These are phyloP conservation scores for Enteromius argenteus DNA, from an alignment of 2,797 vertebrate species.

Conservation along the genomic window DNA sequence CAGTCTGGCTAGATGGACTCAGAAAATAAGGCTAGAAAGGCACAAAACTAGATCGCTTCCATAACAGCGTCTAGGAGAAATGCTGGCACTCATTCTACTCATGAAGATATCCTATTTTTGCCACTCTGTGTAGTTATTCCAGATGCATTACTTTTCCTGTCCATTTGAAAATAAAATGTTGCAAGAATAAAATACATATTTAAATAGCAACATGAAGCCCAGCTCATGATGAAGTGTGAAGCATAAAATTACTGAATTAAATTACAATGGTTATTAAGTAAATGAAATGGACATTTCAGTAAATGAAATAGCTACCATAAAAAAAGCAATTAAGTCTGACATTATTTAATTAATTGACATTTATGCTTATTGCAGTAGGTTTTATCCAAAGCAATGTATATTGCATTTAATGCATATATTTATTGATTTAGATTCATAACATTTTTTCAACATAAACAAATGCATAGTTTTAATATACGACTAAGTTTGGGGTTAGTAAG, in stretches of 20 bases:
- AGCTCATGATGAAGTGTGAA: not conserved
- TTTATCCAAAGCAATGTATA: not conserved
- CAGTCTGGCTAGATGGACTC: not conserved
- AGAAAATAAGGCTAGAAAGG: not conserved
- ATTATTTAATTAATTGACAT: not conserved
- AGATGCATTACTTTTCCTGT: not conserved
- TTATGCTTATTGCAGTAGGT: not conserved
- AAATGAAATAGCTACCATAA: not conserved
- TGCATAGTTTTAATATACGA: not conserved
- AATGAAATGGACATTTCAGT: not conserved
- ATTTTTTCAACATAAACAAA: not conserved
- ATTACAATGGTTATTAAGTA: not conserved
- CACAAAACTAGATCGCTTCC: not conserved
- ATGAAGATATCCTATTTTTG: not conserved
- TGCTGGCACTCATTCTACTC: slow-evolving; percentile 1
- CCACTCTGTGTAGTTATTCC: not conserved
- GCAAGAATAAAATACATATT: not conserved
- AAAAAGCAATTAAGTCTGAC: not conserved
- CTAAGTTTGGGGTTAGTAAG: not conserved
- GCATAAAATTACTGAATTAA: not conserved
- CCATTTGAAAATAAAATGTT: not conserved
- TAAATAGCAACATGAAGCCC: not conserved
- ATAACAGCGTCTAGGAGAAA: not conserved
- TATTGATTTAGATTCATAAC: not conserved
- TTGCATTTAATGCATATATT: not conserved